Conservation (phyloP, 30 jellyfish, hydroid and myxozoan genomes). For the Pseudorhiza aurosa region DNA sequence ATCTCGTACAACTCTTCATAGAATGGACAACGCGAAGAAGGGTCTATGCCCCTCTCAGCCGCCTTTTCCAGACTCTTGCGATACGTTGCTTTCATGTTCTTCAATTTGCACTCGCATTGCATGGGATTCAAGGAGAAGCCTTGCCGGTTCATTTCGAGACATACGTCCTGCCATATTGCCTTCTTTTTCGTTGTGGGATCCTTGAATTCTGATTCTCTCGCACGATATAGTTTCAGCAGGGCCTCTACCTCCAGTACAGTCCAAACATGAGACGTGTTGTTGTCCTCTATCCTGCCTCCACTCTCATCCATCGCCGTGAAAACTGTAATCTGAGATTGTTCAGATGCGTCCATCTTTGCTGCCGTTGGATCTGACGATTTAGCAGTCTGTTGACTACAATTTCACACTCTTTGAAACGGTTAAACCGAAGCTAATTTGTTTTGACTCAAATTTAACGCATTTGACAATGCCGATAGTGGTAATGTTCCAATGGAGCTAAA, state of each 20-base stretch:
- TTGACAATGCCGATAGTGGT: too few species aligned
- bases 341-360: conserved; percentile 20
- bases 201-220: conserved; percentile 48
- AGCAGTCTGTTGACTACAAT: too few species aligned
- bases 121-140: conserved; percentile 50
- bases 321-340: conserved; percentile 59
- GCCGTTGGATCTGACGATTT: neutral
- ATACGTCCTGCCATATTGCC: conserved; percentile 68
- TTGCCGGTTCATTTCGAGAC: conserved; percentile 45
- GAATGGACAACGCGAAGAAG: conserved; percentile 58
- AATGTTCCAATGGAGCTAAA: neutral
- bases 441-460: too few species aligned
- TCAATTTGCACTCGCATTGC: conserved; percentile 76
- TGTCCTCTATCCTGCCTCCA: conserved; percentile 11
- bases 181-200: conserved; percentile 69
- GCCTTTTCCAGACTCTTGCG: conserved; percentile 66
- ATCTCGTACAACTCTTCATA: conserved; percentile 62
- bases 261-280: conserved; percentile 51
- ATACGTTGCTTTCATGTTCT: conserved; percentile 65
- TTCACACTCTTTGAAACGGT: too few species aligned
- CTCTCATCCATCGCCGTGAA: conserved; percentile 26
- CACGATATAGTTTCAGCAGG: conserved; percentile 37
- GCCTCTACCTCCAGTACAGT: conserved; percentile 41
- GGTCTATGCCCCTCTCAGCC: conserved; percentile 36
- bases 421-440: too few species aligned